A percentile compares a stretch with the other conserved stretches of the same genome.
phyloP scores from a whole-genome alignment of 2,797 vertebrate species.

The Xerus rutilus region DNA sequence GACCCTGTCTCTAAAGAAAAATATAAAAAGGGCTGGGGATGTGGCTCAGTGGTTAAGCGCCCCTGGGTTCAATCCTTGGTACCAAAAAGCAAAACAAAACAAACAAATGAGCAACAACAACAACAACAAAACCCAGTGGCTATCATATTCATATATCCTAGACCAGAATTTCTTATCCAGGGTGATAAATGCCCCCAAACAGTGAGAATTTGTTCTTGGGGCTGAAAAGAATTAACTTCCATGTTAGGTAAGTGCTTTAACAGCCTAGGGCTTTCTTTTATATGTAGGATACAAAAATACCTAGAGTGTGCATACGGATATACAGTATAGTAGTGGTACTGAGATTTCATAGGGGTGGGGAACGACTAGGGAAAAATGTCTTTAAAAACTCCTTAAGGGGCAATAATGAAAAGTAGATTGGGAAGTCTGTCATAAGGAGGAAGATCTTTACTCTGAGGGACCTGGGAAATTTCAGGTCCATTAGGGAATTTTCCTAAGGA shows the following conservation, averaged over 20 bases:
- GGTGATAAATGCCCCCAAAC: not conserved
- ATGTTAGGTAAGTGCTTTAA: too few species aligned
- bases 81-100: too few species aligned
- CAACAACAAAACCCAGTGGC: too few species aligned
- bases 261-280: not conserved
- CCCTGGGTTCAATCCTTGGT: too few species aligned
- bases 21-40: too few species aligned
- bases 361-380: not conserved
- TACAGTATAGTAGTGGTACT: not conserved
- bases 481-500: not conserved
- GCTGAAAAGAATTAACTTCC: not conserved
- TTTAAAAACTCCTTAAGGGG: not conserved
- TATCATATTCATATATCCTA: not conserved
- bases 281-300: not conserved
- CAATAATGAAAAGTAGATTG: constrained; percentile 11
- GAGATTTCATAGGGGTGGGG: not conserved
- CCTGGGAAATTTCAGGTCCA: not conserved
- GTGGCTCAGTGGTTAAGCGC: too few species aligned
- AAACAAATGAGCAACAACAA: too few species aligned
- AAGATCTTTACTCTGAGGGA: not conserved
- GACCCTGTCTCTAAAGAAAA: too few species aligned
- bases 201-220: not conserved
- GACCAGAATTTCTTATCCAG: not conserved
- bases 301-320: not conserved
- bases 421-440: not conserved